A percentile compares a stretch with the other conserved stretches of the same genome.
phyloP scores from a whole-genome alignment of 53 echinoderm and acorn worm species.

The Patiria pectinifera region DNA sequence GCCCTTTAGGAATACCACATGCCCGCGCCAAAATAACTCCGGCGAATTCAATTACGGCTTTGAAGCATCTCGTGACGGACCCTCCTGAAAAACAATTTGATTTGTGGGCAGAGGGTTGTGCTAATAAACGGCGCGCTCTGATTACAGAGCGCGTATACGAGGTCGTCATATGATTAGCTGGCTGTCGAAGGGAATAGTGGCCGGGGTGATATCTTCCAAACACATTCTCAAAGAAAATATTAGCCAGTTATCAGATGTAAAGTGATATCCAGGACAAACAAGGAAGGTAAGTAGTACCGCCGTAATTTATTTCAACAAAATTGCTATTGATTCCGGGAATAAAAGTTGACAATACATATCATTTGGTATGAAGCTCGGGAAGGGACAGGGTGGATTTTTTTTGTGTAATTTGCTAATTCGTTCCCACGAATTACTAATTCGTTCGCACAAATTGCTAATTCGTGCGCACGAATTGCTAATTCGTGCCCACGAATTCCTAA shows the following conservation, averaged over 20 bases:
- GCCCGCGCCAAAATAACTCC: slow-evolving; percentile 24
- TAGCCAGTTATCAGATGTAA: not conserved
- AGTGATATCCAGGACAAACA: not conserved
- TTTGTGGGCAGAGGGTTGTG: slow-evolving; percentile 30
- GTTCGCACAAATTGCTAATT: too few species aligned
- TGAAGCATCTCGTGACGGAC: not conserved
- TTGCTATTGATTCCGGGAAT: too few species aligned
- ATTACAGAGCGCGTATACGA: not conserved
- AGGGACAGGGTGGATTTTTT: too few species aligned
- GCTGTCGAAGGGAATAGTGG: not conserved
- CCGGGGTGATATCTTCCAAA: not conserved
- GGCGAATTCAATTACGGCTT: slow-evolving; percentile 39
- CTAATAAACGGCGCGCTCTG: not conserved
- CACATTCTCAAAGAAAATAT: not conserved
- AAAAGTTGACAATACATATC: too few species aligned
- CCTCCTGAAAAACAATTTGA: slow-evolving; percentile 15
- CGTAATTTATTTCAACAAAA: too few species aligned
- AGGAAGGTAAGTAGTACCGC: not conserved
- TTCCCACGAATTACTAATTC: too few species aligned
- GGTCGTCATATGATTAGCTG: not conserved
- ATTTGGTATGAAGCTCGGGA: too few species aligned
- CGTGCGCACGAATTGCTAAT: too few species aligned
- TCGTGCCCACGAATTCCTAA: too few species aligned
- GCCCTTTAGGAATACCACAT: slow-evolving; percentile 8
- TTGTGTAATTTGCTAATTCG: too few species aligned